These are phyloP conservation scores for Pogoniulus pusillus DNA, from an alignment of 2,797 vertebrate species.

Conservation along the genomic window DNA sequence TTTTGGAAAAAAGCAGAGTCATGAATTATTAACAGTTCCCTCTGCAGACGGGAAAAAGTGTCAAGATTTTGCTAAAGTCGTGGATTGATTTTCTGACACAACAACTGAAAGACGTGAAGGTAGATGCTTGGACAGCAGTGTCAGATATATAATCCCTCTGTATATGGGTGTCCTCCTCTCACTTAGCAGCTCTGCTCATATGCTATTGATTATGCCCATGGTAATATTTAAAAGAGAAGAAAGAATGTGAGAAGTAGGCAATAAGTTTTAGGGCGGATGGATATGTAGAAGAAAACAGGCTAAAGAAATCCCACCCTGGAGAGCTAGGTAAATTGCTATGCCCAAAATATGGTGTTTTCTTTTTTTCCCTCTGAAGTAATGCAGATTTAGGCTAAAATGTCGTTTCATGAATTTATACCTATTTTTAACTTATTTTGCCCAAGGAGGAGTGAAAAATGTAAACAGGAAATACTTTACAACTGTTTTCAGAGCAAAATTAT, in stretches of 20 bases:
- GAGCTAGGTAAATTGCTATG: not conserved
- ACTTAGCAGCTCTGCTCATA: not conserved
- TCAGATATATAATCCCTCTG: not conserved
- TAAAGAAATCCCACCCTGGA: not conserved
- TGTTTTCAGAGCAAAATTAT: not conserved
- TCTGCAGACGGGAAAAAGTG: slow-evolving; percentile 57
- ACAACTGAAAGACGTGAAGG: slow-evolving; percentile 68
- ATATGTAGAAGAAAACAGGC: not conserved
- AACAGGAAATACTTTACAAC: not conserved
- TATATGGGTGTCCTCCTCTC: slow-evolving; percentile 9
- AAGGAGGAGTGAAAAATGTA: not conserved
- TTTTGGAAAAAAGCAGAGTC: slow-evolving; percentile 19
- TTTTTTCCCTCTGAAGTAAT: not conserved
- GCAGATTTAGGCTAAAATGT: not conserved
- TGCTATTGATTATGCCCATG: not conserved
- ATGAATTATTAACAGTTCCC: slow-evolving; percentile 74
- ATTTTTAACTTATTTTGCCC: not conserved
- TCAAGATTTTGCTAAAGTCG: slow-evolving; percentile 80
- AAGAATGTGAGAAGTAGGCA: not conserved
- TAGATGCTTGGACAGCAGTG: not conserved
- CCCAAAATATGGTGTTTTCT: not conserved
- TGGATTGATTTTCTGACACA: slow-evolving; percentile 94
- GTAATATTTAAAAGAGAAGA: not conserved
- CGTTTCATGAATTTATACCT: not conserved
- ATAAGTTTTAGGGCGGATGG: not conserved